Conservation (phyloP, 2,113 vertebrate genomes). For the Carlito syrichta region DNA sequence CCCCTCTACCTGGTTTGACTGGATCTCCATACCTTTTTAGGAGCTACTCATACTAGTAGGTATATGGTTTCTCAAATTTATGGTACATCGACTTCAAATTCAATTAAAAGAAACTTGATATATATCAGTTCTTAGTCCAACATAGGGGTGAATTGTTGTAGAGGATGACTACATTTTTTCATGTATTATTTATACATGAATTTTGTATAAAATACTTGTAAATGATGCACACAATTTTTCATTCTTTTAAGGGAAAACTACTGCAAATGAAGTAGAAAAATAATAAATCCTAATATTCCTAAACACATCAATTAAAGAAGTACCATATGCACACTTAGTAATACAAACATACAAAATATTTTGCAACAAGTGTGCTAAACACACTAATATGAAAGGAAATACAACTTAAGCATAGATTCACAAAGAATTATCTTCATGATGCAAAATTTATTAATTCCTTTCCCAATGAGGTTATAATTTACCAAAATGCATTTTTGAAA, state of each 20-base stretch:
- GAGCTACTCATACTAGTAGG: neutral
- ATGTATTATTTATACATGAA: constrained; percentile 75
- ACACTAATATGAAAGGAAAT: constrained; percentile 85
- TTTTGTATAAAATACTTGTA: too few species aligned
- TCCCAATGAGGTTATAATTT: constrained; percentile 83
- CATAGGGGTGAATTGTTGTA: neutral
- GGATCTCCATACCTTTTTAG: neutral
- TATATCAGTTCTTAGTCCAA: neutral
- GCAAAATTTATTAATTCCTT: constrained; percentile 84
- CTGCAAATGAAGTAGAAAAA: constrained; percentile 80
- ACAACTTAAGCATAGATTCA: constrained; percentile 85
- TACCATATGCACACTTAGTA: constrained; percentile 99
- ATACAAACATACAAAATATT: constrained; percentile 87
- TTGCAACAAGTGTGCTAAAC: constrained; percentile 85
- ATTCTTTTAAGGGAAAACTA: constrained; percentile 89
- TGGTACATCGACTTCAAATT: neutral
- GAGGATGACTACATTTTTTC: neutral
- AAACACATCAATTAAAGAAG: constrained; percentile 87
- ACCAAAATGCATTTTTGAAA: constrained; percentile 85
- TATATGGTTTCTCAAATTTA: neutral
- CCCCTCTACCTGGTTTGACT: neutral
- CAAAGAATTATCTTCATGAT: constrained; percentile 83
- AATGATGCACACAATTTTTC: constrained; percentile 86
- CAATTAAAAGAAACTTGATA: neutral
- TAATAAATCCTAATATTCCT: constrained; percentile 87